phyloP scores from a whole-genome alignment of 2,888 invertebrate species.

The Ypsolopha scabrella region DNA sequence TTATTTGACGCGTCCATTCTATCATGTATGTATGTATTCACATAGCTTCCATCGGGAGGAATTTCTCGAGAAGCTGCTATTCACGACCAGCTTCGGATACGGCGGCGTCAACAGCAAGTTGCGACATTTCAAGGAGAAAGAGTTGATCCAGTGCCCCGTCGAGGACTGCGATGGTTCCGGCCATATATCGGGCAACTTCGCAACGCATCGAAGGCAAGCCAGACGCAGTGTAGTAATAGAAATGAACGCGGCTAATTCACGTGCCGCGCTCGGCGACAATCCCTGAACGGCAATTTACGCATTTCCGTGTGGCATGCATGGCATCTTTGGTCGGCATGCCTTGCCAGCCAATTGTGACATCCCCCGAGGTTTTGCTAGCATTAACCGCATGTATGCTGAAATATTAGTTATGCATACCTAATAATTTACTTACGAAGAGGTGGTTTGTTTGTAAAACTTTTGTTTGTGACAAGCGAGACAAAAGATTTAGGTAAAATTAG shows the following conservation, averaged over 20 bases:
- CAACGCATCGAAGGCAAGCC: constrained; percentile 88
- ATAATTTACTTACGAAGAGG: background rate
- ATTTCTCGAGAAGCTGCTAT: constrained; percentile 19
- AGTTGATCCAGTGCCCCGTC: constrained; percentile 85
- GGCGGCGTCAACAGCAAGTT: too few relatives aligned
- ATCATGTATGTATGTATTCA: constrained; percentile 29
- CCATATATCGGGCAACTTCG: constrained; percentile 90
- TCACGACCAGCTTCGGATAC: background rate
- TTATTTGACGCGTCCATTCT: constrained; percentile 13
- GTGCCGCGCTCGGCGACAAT: constrained; percentile 21
- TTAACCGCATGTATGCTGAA: constrained; percentile 82
- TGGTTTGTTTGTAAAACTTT: background rate
- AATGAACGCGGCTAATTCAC: background rate
- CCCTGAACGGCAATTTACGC: constrained; percentile 44
- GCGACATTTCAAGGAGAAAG: constrained; percentile 57
- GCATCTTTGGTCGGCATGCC: constrained; percentile 1
- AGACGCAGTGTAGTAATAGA: constrained; percentile 6
- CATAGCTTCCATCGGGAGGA: constrained; percentile 52
- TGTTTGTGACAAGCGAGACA: too few relatives aligned
- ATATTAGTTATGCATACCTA: constrained; percentile 76
- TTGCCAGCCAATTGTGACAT: constrained; percentile 30
- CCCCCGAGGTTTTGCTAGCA: constrained; percentile 58
- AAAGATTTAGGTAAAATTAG: too few relatives aligned
- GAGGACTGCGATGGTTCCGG: constrained; percentile 87
- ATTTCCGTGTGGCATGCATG: constrained; percentile 39